phyloP scores from a whole-genome alignment of 2,888 invertebrate species.

The Lamellibrachia columna region DNA sequence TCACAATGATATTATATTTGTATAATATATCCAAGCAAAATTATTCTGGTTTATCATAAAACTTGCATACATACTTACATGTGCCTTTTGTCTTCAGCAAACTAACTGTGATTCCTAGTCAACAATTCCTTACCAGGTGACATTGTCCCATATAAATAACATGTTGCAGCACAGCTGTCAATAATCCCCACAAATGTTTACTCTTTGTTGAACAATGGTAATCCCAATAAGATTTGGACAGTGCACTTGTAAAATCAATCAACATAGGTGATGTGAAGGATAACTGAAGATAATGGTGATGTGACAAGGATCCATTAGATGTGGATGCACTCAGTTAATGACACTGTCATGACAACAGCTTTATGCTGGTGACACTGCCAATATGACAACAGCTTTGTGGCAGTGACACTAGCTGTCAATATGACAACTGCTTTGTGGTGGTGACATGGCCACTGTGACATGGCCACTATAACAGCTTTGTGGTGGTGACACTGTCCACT shows the following conservation, averaged over 20 bases:
- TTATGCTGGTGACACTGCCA: background rate
- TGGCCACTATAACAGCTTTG: background rate
- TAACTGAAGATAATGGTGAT: constrained; percentile 4
- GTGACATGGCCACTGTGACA: background rate
- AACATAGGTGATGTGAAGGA: background rate
- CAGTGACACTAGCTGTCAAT: background rate
- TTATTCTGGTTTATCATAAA: no score
- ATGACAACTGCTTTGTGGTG: background rate
- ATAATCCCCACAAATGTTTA: no score
- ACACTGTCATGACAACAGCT: background rate
- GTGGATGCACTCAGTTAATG: background rate
- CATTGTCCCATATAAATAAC: no score
- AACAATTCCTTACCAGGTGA: no score
- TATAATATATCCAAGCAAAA: no score
- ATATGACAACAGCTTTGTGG: background rate
- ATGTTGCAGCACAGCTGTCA: no score
- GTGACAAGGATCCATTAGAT: background rate
- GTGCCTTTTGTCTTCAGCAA: no score
- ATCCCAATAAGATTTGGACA: background rate
- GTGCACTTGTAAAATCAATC: background rate
- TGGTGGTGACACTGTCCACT: background rate
- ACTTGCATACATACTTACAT: no score
- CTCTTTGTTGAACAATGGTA: background rate
- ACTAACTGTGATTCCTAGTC: no score
- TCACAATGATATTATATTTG: no score